Base-by-base conservation (phyloP, 2,888 invertebrate species). In the Ecliptopera silaceata region DNA sequence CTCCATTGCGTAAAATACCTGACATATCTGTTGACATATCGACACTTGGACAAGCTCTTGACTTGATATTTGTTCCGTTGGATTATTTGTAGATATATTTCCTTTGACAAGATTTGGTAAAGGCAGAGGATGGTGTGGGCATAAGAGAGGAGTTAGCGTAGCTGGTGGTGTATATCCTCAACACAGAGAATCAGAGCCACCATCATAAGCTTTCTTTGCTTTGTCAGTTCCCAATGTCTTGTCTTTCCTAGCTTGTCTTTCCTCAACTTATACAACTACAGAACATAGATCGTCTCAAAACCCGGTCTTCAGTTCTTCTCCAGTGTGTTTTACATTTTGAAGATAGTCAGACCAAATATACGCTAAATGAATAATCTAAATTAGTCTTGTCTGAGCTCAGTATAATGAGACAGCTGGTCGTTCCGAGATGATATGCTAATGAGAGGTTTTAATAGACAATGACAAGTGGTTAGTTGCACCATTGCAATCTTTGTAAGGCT, bases 391-490 rank as follows among this genome's bases (percentile, higher is more conserved):
- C 36, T 36, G 13, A 2, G 15, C 4, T 10, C 15, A 4, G 36
- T 10, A 36, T 36, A 69, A 68, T 20, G 32, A 32, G 42, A 49
- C 49, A 42, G 49, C 42, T 36, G 17, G 17, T 50, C 39, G 22
- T 39, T 39, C 18, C 18, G 31, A 39, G 51, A 51, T 44, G 44
- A 20, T 31, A 44, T 56, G 41, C 50, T 45, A 56, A 56, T 56
- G 56, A 50, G 36, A 12, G n/a, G 15, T 20, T 29, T 48, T 36
- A 26, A 26, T 11, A 13, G 55, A 55, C 49, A 56, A 46, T 50
- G 34, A 45, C 56, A 56, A 56, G 50, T 51, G 50, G 56, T 50
- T 50, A 56, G 45, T 36, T 36, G 29, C 50, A 29, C 32, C 45
- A 50, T 50, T 45, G 44, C 20, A 34, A 26, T 53, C 53, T 45